phyloP scores from a whole-genome alignment of 2,797 vertebrate genomes.

The Acanthornis magna region DNA sequence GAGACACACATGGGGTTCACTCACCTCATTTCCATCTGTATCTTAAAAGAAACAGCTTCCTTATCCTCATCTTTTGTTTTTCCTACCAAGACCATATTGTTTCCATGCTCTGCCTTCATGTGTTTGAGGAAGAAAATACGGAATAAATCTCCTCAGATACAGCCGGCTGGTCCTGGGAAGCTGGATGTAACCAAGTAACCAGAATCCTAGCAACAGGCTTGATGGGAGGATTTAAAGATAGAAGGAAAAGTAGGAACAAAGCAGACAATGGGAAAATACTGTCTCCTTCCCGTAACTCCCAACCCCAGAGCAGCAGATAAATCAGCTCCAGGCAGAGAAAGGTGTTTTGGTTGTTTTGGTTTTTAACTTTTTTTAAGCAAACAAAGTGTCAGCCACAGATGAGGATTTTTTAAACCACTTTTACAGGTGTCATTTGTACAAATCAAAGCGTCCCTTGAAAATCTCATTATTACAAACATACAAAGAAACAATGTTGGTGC shows the following conservation, averaged over 20 bases:
- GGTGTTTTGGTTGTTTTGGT: background rate
- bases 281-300: background rate
- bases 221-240: slow-evolving; percentile 30
- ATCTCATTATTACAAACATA: slow-evolving; percentile 78
- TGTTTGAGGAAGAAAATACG: background rate
- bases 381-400: slow-evolving; percentile 10
- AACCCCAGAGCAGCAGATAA: background rate
- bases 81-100: background rate
- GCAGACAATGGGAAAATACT: background rate
- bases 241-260: slow-evolving; percentile 2
- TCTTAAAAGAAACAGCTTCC: background rate
- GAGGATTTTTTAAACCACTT: slow-evolving; percentile 65
- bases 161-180: background rate
- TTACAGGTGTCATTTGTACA: slow-evolving; percentile 76
- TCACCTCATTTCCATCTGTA: background rate
- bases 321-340: background rate
- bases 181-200: slow-evolving; percentile 25
- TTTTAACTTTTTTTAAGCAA: background rate
- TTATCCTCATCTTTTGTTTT: background rate
- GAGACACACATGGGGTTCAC: background rate
- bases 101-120: background rate
- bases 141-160: background rate
- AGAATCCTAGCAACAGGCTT: slow-evolving; percentile 42
- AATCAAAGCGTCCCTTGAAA: slow-evolving; percentile 75
- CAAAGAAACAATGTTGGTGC: slow-evolving; percentile 74